Conservation (phyloP, 2,888 invertebrate genomes). For the Tachina lurida region DNA sequence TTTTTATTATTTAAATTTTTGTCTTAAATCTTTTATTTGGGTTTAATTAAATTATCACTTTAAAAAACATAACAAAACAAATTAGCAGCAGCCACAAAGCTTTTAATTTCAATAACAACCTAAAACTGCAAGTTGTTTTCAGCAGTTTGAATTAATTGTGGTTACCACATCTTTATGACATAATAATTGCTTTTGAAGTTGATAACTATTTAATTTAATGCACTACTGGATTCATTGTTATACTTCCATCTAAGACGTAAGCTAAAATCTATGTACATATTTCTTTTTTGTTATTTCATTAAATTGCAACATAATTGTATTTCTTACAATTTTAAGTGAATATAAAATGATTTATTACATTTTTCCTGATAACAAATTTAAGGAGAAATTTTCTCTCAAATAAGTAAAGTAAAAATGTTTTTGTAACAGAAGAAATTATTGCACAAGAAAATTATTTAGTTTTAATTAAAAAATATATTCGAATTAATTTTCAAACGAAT, state of each 20-base stretch:
- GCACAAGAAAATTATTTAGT: too few species aligned
- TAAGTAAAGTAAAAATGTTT: too few species aligned
- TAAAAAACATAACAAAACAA: not conserved
- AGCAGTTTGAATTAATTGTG: conserved; percentile 14
- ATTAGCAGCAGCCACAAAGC: not conserved
- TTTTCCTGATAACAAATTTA: too few species aligned
- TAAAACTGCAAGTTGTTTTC: conserved; percentile 1
- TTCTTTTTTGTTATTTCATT: not conserved
- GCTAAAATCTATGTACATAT: not conserved
- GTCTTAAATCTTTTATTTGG: conserved; percentile 38
- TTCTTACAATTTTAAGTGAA: too few species aligned
- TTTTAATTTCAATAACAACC: conserved; percentile 6
- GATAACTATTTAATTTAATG: conserved; percentile 28
- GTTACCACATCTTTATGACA: conserved; percentile 57
- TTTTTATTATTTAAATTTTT: conserved; percentile 41
- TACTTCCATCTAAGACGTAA: not conserved
- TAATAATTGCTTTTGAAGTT: conserved; percentile 43
- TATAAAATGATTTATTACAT: too few species aligned
- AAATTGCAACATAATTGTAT: too few species aligned
- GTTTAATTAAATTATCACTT: conserved; percentile 64
- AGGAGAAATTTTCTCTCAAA: too few species aligned
- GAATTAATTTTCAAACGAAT: too few species aligned
- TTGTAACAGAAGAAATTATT: too few species aligned
- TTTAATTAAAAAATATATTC: too few species aligned
- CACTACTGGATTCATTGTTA: conserved; percentile 29